These are phyloP conservation scores for Nematostella vectensis DNA, from an alignment of 92 coral and sea anemone species.

Conservation along the genomic window DNA sequence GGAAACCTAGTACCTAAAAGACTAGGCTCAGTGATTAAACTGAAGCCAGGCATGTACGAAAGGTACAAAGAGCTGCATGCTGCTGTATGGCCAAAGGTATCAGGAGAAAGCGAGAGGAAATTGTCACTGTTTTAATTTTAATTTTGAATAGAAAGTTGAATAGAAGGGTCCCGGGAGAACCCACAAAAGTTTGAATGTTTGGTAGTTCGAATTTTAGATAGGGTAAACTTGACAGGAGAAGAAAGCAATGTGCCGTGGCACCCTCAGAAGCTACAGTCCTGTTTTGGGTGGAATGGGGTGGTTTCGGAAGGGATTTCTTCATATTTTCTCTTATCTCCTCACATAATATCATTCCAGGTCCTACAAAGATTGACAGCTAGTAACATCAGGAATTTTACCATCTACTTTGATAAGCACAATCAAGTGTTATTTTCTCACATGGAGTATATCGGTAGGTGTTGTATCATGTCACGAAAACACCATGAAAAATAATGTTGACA, in stretches of 20 bases:
- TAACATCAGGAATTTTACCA: conserved; percentile 74
- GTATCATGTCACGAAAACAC: no score
- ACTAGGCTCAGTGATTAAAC: conserved; percentile 67
- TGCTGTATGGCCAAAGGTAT: conserved; percentile 78
- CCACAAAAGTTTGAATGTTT: no score
- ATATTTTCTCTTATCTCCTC: no score
- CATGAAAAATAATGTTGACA: no score
- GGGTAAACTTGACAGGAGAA: no score
- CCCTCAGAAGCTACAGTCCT: no score
- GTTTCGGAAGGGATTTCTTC: no score
- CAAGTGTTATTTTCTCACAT: conserved; percentile 74
- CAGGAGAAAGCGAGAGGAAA: no score
- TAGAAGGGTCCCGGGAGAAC: not conserved
- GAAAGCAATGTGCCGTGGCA: no score
- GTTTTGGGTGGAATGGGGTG: no score
- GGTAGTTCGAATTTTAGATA: no score
- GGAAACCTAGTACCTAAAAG: conserved; percentile 45
- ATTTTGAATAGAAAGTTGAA: not conserved
- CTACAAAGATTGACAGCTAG: conserved; percentile 58
- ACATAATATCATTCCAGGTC: conserved; percentile 32
- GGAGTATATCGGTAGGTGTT: conserved; percentile 79
- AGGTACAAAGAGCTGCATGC: conserved; percentile 78
- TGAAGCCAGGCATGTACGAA: conserved; percentile 70
- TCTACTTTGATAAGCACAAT: conserved; percentile 66
- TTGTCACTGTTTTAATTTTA: not conserved